Conservation (phyloP, 2,113 vertebrate species). For the Meleagris gallopavo region DNA sequence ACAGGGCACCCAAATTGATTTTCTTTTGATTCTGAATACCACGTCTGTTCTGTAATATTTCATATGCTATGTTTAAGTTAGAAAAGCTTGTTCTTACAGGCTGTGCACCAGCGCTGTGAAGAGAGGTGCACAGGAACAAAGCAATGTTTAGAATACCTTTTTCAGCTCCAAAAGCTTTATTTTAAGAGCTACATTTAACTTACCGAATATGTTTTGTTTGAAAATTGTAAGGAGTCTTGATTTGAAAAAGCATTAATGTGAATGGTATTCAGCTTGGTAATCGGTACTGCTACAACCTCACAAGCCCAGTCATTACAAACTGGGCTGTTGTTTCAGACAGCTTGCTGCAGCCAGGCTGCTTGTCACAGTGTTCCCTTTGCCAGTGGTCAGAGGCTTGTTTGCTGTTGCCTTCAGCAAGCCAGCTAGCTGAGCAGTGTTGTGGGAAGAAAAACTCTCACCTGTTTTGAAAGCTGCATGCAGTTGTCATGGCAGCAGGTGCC, state of each 20-base stretch:
- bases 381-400: neutral
- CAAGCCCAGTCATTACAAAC: fast-evolving
- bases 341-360: neutral
- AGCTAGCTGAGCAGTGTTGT: fast-evolving
- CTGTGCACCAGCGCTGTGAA: fast-evolving
- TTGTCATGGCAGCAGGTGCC: fast-evolving
- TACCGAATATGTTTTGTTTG: neutral
- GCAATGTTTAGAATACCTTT: neutral
- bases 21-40: neutral
- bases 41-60: neutral
- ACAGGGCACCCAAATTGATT: fast-evolving
- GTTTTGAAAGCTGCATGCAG: neutral
- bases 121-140: neutral
- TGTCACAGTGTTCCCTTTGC: neutral
- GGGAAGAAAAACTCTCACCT: neutral
- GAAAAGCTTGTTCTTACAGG: neutral
- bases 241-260: neutral
- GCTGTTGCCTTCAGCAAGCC: neutral
- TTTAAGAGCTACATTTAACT: neutral
- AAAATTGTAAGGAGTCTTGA: neutral
- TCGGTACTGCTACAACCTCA: fast-evolving
- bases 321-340: neutral
- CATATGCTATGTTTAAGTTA: fast-evolving
- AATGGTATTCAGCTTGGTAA: fast-evolving
- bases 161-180: neutral